These are phyloP conservation scores for Oxycera nigricornis DNA, from an alignment of 2,888 invertebrate species.

Conservation along the genomic window DNA sequence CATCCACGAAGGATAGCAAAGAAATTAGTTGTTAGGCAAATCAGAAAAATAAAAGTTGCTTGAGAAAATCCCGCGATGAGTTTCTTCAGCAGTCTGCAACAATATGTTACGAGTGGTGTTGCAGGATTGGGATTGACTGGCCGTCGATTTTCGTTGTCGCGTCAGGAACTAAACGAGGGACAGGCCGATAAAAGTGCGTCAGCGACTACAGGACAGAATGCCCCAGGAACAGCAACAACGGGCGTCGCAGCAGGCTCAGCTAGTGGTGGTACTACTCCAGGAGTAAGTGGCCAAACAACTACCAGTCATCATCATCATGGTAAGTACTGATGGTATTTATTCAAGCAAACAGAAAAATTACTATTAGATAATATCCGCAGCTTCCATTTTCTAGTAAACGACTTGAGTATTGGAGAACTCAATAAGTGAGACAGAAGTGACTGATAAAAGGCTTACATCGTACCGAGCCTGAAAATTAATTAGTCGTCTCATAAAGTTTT, in stretches of 20 bases:
- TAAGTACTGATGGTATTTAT: constrained; percentile 24
- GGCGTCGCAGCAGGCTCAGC: constrained; percentile 43
- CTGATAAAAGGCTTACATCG: too few relatives aligned
- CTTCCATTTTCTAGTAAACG: too few relatives aligned
- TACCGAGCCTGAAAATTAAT: too few relatives aligned
- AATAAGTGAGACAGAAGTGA: too few relatives aligned
- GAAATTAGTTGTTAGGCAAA: too few relatives aligned
- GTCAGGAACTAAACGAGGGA: constrained; percentile 69
- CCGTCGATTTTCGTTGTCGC: constrained; percentile 73
- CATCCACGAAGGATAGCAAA: too few relatives aligned
- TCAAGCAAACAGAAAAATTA: too few relatives aligned
- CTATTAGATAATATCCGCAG: too few relatives aligned
- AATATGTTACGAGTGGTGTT: constrained; percentile 86
- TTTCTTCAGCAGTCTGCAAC: constrained; percentile 84
- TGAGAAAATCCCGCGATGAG: constrained; percentile 67
- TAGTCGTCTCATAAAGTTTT: too few relatives aligned
- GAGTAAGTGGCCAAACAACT: constrained; percentile 20
- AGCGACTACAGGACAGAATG: constrained; percentile 16
- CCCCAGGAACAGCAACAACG: constrained; percentile 43
- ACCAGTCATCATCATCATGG: constrained; percentile 43
- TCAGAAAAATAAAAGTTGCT: neutral
- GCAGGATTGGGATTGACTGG: constrained; percentile 80
- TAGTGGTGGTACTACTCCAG: constrained; percentile 35
- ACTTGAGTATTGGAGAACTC: too few relatives aligned
- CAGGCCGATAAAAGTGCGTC: constrained; percentile 40